phyloP scores from a whole-genome alignment of 2,797 vertebrate species.

The Amphiprion clarkii region DNA sequence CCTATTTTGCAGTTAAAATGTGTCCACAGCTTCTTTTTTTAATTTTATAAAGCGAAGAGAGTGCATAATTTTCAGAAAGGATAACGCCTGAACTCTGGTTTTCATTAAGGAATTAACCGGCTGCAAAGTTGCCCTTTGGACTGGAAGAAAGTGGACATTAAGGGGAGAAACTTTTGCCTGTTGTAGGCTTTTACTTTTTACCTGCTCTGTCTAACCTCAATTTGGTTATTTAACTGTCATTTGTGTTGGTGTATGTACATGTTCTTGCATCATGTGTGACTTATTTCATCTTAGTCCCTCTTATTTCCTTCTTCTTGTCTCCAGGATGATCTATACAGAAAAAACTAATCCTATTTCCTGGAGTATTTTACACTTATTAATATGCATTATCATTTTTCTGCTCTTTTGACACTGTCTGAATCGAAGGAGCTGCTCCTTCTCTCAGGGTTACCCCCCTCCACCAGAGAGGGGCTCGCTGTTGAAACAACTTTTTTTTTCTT shows the following conservation, averaged over 20 bases:
- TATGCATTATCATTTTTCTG: slow-evolving; percentile 43
- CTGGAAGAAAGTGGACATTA: not conserved
- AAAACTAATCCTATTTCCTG: slow-evolving; percentile 15
- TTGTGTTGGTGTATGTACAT: not conserved
- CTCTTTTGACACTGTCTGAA: slow-evolving; percentile 49
- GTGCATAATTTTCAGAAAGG: slow-evolving; percentile 2
- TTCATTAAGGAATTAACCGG: slow-evolving; percentile 45
- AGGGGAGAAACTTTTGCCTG: slow-evolving; percentile 18
- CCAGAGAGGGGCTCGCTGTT: slow-evolving; percentile 25
- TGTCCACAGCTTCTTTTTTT: not conserved
- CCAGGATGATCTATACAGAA: slow-evolving; percentile 9
- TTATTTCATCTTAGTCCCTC: slow-evolving; percentile 16
- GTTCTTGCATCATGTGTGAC: not conserved
- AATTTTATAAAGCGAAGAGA: not conserved
- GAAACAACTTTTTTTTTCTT: slow-evolving; percentile 38
- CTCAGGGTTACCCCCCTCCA: slow-evolving; percentile 3
- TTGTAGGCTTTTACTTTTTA: no score
- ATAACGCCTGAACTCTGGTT: slow-evolving; percentile 18
- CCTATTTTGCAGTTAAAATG: not conserved
- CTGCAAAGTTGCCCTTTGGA: slow-evolving; percentile 32
- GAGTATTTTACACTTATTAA: slow-evolving; percentile 34
- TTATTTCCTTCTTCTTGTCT: slow-evolving; percentile 32
- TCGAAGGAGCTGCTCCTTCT: slow-evolving; percentile 21
- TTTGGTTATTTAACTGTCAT: slow-evolving; percentile 32
- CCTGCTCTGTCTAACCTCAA: slow-evolving; percentile 6